Evolutionary conservation across 2,797 vertebrate genomes (phyloP).

Genomic region (Lemur catta): DNA sequence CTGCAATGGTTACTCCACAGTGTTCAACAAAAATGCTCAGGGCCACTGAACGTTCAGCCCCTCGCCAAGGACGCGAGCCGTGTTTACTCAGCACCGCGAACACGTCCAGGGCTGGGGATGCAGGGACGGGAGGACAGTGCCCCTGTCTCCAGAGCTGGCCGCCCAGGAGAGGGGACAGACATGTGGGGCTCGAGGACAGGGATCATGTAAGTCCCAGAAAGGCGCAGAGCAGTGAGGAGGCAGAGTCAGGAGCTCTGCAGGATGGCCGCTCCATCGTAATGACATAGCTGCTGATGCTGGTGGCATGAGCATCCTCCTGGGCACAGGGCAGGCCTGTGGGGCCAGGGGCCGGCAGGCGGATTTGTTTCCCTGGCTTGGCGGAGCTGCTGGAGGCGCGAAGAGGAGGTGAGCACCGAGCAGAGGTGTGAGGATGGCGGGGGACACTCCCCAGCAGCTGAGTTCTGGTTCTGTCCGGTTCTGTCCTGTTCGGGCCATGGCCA

Average conservation of each 20-base stretch:
- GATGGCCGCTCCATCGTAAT: not conserved
- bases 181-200: accelerated
- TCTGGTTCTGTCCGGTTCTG: not conserved
- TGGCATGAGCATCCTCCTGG: accelerated
- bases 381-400: not conserved
- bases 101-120: accelerated
- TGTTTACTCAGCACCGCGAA: accelerated
- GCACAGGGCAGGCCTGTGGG: not conserved
- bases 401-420: not conserved
- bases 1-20: not conserved
- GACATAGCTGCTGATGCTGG: accelerated
- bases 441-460: not conserved
- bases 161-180: not conserved
- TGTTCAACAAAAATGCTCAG: not conserved
- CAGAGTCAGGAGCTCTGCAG: not conserved
- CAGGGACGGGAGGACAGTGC: accelerated
- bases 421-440: too few relatives aligned
- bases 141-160: accelerated
- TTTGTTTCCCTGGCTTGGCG: not conserved
- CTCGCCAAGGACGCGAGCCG: accelerated
- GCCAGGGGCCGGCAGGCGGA: accelerated
- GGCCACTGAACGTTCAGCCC: not conserved
- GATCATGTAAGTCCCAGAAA: too few relatives aligned
- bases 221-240: not conserved
- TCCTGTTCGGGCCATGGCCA: accelerated